Percentiles rank a stretch among this genome's conserved stretches.
Evolutionary conservation across 30 jellyfish, hydroid and myxozoan genomes (phyloP).

Genomic region (Rhopilema esculentum): DNA sequence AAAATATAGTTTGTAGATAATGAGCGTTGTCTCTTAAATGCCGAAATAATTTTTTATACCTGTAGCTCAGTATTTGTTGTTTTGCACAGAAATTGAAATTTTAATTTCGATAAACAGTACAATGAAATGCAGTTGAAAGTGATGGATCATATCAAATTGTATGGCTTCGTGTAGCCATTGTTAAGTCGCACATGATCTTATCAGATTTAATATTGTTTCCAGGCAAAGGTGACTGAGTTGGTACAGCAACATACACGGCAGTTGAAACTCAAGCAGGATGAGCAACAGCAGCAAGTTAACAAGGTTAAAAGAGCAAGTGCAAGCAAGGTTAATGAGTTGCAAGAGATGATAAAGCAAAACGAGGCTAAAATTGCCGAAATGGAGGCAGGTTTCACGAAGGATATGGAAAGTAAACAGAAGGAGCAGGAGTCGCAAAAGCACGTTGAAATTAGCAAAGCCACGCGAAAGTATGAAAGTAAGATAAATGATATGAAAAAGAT

Average conservation of each 20-base stretch:
- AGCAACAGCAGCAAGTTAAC: conserved; percentile 76
- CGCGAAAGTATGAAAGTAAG: conserved; percentile 80
- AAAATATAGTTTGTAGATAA: no score
- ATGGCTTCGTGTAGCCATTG: no score
- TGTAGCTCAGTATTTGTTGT: no score
- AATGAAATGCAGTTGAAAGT: no score
- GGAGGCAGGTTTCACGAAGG: conserved; percentile 64
- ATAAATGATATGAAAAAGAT: conserved; percentile 86
- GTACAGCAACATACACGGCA: conserved; percentile 79
- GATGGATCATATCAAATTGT: no score
- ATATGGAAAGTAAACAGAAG: conserved; percentile 77
- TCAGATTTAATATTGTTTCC: not conserved
- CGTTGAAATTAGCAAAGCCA: conserved; percentile 82
- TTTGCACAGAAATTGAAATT: no score
- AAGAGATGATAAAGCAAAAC: conserved; percentile 79
- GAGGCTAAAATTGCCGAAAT: conserved; percentile 77
- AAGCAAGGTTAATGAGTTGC: conserved; percentile 76
- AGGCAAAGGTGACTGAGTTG: conserved; percentile 74
- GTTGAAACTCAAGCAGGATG: conserved; percentile 78
- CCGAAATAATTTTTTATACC: no score
- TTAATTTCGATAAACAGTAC: no score
- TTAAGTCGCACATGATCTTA: not conserved
- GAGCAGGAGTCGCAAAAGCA: conserved; percentile 89
- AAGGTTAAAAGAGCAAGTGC: conserved; percentile 75
- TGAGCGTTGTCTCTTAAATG: no score